Conservation (phyloP, 2,113 vertebrate species). For the Heptranchias perlo region DNA sequence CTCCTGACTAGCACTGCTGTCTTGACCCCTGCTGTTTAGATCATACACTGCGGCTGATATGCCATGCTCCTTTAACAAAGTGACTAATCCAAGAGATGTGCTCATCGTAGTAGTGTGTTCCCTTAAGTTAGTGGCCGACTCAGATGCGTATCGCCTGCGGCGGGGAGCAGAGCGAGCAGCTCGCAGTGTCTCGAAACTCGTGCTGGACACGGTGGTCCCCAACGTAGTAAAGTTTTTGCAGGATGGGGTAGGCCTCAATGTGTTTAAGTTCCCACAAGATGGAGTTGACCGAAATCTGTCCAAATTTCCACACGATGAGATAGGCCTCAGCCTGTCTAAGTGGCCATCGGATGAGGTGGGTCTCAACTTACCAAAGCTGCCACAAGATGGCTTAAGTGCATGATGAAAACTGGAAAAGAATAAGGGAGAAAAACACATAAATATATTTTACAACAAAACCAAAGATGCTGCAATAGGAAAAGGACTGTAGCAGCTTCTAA, state of each 20-base stretch:
- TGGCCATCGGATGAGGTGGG: background rate
- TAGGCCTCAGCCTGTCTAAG: background rate
- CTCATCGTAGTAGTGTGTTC: constrained; percentile 42
- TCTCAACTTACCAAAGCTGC: constrained; percentile 47
- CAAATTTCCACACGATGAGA: background rate
- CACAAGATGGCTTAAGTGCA: constrained; percentile 66
- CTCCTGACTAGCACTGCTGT: background rate
- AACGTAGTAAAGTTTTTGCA: background rate
- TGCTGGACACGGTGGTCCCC: background rate
- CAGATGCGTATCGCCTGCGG: background rate
- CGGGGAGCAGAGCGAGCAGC: constrained; percentile 41
- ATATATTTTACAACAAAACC: background rate
- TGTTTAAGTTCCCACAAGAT: background rate
- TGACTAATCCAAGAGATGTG: constrained; percentile 51
- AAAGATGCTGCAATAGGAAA: background rate
- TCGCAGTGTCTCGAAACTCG: constrained; percentile 56
- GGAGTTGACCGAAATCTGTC: background rate
- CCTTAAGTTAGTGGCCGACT: constrained; percentile 22
- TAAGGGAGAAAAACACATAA: background rate
- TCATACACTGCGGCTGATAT: constrained; percentile 51
- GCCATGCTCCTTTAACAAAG: constrained; percentile 56
- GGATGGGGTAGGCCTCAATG: background rate
- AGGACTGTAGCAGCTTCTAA: background rate
- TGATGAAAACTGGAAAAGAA: constrained; percentile 58
- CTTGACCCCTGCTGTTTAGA: background rate